Percentiles rank a stretch among this genome's conserved stretches.
Conservation (phyloP, 1,140 invertebrate genomes). For the Mylabris phalerata region DNA sequence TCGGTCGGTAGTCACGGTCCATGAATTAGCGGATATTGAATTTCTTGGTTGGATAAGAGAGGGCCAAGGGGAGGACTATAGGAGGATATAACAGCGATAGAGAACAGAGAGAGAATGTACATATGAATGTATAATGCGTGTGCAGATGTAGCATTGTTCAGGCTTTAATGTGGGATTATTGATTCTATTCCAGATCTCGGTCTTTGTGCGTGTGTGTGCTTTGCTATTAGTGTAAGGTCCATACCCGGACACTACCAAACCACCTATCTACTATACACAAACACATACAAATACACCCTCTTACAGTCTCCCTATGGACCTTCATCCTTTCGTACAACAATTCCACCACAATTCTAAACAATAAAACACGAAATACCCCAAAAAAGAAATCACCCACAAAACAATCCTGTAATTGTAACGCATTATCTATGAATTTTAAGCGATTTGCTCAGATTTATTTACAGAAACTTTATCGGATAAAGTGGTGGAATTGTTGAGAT, state of each 20-base stretch:
- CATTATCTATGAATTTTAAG: too few species aligned
- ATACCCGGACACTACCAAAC: conserved; percentile 15
- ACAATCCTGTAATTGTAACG: background rate
- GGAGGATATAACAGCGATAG: background rate
- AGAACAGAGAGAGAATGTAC: conserved; percentile 11
- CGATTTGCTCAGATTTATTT: too few species aligned
- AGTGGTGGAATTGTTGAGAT: conserved; percentile 21
- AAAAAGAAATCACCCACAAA: background rate
- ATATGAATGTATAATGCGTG: conserved; percentile 32
- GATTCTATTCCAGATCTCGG: conserved; percentile 28
- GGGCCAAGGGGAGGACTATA: background rate
- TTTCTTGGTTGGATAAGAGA: conserved; percentile 6
- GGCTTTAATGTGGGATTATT: conserved; percentile 30
- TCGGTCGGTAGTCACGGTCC: background rate
- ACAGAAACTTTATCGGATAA: too few species aligned
- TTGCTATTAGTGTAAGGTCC: conserved; percentile 23
- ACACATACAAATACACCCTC: conserved; percentile 10
- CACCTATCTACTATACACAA: conserved; percentile 12
- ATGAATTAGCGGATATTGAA: conserved; percentile 16
- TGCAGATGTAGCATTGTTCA: conserved; percentile 30
- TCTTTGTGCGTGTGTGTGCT: conserved; percentile 26
- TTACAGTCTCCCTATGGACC: background rate
- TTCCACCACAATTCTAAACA: conserved; percentile 18
- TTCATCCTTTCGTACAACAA: background rate
- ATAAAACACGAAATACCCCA: background rate